A percentile compares a stretch with the other conserved stretches of the same genome.
Evolutionary conservation across 2,797 vertebrate species (phyloP).

Genomic region (Xiphorhynchus erythropygius): DNA sequence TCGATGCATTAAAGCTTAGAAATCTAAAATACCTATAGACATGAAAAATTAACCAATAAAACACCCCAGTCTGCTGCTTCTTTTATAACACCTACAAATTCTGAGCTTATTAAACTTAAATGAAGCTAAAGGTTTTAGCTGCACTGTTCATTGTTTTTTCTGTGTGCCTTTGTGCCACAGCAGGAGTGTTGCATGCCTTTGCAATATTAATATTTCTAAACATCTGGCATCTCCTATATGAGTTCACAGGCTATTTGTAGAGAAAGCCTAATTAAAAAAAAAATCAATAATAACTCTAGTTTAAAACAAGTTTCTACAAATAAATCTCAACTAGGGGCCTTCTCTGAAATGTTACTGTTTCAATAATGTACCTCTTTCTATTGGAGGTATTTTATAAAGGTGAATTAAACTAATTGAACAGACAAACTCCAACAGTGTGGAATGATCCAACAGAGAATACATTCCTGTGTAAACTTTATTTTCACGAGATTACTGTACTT

Average conservation of each 20-base stretch:
- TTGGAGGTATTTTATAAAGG: not conserved
- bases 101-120: conserved; percentile 47
- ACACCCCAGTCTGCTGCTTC: not conserved
- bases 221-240: conserved; percentile 34
- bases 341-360: not conserved
- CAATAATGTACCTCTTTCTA: not conserved
- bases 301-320: conserved; percentile 23
- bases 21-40: not conserved
- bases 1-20: not conserved
- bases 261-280: not conserved
- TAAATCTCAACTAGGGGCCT: not conserved
- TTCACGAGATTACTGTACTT: not conserved
- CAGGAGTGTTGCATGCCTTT: conserved; percentile 23
- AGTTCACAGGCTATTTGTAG: not conserved
- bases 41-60: conserved; percentile 35
- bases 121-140: conserved; percentile 31
- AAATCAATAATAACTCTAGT: not conserved
- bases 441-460: not conserved
- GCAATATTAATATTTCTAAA: conserved; percentile 64
- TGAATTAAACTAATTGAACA: conserved; percentile 4
- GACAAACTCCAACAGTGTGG: not conserved
- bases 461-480: not conserved
- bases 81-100: conserved; percentile 45
- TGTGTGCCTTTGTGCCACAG: conserved; percentile 30
- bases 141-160: not conserved